Base-by-base conservation (phyloP, 2,113 vertebrate species). In the Cyanoliseus patagonus region DNA sequence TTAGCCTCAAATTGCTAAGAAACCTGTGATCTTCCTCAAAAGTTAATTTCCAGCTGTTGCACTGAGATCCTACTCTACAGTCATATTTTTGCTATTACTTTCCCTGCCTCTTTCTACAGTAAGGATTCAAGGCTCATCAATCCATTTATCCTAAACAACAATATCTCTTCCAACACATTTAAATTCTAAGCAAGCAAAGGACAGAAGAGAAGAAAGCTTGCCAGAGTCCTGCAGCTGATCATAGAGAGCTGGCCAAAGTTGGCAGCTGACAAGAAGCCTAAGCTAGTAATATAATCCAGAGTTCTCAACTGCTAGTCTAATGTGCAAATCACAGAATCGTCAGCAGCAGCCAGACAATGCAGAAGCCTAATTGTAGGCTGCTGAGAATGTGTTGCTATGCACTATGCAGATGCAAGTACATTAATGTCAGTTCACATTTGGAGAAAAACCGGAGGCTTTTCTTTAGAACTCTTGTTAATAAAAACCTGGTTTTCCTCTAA, bases 181-280 rank as follows among this genome's bases (percentile, higher is more conserved):
- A 19, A 49, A 74, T 85, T 82, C 78, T 59, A 27, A 74, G 67
- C 47, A 51, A 77, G 51, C 41, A 46, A 81, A 33, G n/a, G 59
- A 52, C 53, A 61, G 66, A 30, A 78, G 14, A 67, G 33, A 57
- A 85, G 47, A 85, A 55, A 28, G 49, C 76, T 68, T 68, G 51
- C 59, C 82, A 74, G 42, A 66, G 41, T 37, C 31, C 63, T 75
- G 80, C 73, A 92, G 88, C 69, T 86, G 86, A 81, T 83, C 57
- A 76, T 41, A 87, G 90, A 52, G 39, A 81, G 49, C 83, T 74
- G 84, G 47, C 72, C 68, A 39, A 51, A 73, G 79, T 7, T 79
- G 76, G 72, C 84, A 94, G 88, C 85, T 95, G 94, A 72, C 75
- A 44, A 69, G 41, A 52, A 76, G 86, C 80, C 55, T 33, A 83